Percentiles rank a stretch among this genome's conserved stretches.
Evolutionary conservation across 2,797 vertebrate species (phyloP).

Genomic region (Sandelia bainsii): DNA sequence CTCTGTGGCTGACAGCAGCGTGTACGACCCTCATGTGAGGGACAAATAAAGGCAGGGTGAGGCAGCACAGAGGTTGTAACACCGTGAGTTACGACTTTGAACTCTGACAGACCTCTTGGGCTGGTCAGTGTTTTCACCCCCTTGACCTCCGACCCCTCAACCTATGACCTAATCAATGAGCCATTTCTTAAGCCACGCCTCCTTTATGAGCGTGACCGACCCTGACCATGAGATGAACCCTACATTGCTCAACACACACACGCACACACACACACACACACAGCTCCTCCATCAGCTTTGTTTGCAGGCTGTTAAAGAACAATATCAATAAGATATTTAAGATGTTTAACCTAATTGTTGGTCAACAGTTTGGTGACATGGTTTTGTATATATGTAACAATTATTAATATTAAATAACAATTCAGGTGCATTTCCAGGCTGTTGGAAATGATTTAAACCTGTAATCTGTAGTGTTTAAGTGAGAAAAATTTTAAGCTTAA

Average conservation of each 20-base stretch:
- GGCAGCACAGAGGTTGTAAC: conserved; percentile 31
- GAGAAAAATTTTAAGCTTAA: background rate
- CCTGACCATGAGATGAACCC: conserved; percentile 77
- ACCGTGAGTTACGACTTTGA: conserved; percentile 77
- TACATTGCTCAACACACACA: conserved; percentile 42
- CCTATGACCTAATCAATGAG: conserved; percentile 69
- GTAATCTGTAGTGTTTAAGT: background rate
- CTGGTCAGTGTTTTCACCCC: conserved; percentile 72
- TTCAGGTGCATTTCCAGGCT: background rate
- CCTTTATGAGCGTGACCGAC: conserved; percentile 75
- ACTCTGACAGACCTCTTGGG: conserved; percentile 64
- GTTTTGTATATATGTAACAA: too few species aligned
- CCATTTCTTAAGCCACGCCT: conserved; percentile 66
- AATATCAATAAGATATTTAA: too few species aligned
- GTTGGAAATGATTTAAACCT: background rate
- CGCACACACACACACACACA: conserved; percentile 13
- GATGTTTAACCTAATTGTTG: too few species aligned
- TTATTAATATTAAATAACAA: background rate
- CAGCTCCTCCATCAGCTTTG: conserved; percentile 44
- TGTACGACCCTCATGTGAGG: background rate
- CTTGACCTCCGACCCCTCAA: conserved; percentile 68
- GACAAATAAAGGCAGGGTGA: conserved; percentile 37
- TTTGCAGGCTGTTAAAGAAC: conserved; percentile 23
- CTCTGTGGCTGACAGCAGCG: background rate
- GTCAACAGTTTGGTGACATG: too few species aligned